Conservation (phyloP, 2,113 vertebrate genomes). For the Girardinichthys multiradiatus region DNA sequence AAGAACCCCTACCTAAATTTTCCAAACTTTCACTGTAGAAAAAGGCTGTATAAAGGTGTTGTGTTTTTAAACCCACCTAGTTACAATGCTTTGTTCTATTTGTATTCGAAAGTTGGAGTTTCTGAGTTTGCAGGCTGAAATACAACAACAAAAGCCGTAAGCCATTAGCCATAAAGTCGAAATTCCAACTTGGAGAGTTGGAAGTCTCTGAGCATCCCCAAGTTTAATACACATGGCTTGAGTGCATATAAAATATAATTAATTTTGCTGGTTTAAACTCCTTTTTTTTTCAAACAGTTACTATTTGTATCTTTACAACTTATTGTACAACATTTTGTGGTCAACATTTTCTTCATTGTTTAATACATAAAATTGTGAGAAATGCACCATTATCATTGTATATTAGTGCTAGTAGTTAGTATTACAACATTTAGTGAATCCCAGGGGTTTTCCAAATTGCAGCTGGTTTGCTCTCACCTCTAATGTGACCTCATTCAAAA, state of each 20-base stretch:
- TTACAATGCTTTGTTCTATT: neutral
- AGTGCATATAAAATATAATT: no score
- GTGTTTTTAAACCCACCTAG: neutral
- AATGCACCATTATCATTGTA: neutral
- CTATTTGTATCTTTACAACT: no score
- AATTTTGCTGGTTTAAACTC: no score
- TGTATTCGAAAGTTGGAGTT: neutral
- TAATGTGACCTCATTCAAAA: neutral
- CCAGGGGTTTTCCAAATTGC: neutral
- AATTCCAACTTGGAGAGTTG: neutral
- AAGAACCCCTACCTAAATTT: neutral
- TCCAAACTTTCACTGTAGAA: no score
- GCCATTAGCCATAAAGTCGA: neutral
- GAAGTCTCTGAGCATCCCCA: neutral
- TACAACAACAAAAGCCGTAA: neutral
- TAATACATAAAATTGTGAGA: neutral
- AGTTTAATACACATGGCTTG: neutral
- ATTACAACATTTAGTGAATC: neutral
- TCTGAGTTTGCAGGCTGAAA: neutral
- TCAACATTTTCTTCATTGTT: no score
- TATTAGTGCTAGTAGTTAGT: neutral
- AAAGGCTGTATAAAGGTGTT: no score
- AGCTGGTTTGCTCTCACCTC: neutral
- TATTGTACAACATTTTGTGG: no score
- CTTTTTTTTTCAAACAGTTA: no score